Conservation (phyloP, 2,113 vertebrate species). For the Pitta sordida region DNA sequence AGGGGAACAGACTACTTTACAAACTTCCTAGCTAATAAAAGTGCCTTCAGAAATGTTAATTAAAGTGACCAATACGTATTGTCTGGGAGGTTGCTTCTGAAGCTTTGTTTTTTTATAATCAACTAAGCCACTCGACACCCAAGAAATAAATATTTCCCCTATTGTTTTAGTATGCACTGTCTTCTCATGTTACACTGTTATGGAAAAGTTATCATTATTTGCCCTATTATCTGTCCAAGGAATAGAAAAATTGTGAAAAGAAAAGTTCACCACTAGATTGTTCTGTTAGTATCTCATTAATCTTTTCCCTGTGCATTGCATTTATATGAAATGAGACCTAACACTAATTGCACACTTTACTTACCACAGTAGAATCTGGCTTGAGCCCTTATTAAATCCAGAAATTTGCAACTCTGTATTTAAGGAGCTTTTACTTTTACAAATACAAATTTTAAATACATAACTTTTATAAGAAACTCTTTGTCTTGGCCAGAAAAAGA, state of each 20-base stretch:
- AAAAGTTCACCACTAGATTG: background rate
- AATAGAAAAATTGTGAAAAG: background rate
- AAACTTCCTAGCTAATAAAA: background rate
- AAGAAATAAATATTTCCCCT: background rate
- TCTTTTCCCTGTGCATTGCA: background rate
- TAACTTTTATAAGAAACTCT: background rate
- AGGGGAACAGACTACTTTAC: background rate
- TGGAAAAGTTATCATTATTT: background rate
- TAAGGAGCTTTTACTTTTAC: background rate
- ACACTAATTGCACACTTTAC: background rate
- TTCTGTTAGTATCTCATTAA: background rate
- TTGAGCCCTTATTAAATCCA: background rate
- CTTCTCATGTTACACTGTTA: background rate
- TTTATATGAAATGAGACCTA: background rate
- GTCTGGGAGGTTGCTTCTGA: too few species aligned
- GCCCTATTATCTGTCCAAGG: background rate
- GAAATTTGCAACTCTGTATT: background rate
- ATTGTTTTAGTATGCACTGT: background rate
- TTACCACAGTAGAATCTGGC: background rate
- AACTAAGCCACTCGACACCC: background rate
- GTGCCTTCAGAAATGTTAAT: background rate
- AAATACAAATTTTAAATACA: background rate
- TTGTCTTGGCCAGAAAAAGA: background rate
- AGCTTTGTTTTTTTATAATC: too few species aligned
- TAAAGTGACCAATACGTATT: background rate